These are phyloP conservation scores for Hyalella azteca DNA, from an alignment of 2,888 invertebrate species.

Conservation along the genomic window DNA sequence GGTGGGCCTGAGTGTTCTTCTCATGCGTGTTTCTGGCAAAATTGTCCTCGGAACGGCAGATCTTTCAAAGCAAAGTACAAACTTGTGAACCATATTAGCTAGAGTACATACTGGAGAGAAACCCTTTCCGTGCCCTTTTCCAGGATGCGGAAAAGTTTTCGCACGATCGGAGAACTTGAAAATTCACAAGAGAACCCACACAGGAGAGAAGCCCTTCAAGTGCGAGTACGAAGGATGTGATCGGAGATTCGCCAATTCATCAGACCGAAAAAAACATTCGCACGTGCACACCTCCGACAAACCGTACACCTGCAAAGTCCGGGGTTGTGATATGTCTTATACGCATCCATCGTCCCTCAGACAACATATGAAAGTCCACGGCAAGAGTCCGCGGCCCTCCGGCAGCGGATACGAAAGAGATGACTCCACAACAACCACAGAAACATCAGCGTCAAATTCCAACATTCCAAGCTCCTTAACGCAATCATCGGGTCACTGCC, in stretches of 20 bases:
- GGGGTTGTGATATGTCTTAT: conserved; percentile 98
- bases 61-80: background rate
- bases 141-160: background rate
- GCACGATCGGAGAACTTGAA: background rate
- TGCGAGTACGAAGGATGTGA: conserved; percentile 98
- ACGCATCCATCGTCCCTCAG: conserved; percentile 97
- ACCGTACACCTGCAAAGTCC: conserved; percentile 95
- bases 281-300: conserved; percentile 99
- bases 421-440: conserved; percentile 61
- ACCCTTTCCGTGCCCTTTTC: background rate
- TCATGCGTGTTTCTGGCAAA: background rate
- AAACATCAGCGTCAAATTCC: conserved; percentile 59
- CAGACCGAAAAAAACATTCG: conserved; percentile 98
- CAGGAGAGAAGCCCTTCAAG: conserved; percentile 99
- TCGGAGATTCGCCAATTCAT: conserved; percentile 96
- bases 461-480: conserved; percentile 59
- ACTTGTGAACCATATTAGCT: background rate
- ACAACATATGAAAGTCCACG: conserved; percentile 92
- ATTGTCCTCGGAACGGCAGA: background rate
- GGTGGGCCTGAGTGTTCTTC: background rate
- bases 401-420: conserved; percentile 81
- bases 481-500: background rate
- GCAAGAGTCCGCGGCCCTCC: conserved; percentile 64
- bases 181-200: background rate
- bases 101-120: background rate